Conservation (phyloP, 30 jellyfish, hydroid and myxozoan species). For the Pelagia noctiluca region DNA sequence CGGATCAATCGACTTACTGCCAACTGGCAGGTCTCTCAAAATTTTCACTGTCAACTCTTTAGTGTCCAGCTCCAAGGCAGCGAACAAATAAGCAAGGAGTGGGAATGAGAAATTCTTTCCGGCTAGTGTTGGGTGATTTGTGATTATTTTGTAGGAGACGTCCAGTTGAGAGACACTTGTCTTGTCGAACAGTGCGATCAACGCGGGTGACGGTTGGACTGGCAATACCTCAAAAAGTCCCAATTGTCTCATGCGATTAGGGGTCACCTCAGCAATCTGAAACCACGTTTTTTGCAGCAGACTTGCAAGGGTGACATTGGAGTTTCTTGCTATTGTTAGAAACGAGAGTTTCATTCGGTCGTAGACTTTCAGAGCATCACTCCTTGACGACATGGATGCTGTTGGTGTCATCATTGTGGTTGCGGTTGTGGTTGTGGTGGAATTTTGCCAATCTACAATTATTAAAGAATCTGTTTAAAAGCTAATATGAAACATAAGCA, state of each 20-base stretch:
- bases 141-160: neutral
- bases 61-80: neutral
- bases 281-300: neutral
- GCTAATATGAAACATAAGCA: too few species aligned
- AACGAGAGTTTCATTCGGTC: too few species aligned
- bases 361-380: too few species aligned
- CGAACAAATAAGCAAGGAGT: neutral
- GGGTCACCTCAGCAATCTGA: neutral
- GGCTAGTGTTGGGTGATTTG: neutral
- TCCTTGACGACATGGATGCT: too few species aligned
- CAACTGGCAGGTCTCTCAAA: neutral
- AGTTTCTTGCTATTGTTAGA: too few species aligned
- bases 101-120: neutral
- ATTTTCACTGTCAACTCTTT: neutral
- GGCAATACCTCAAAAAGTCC: slow-evolving; percentile 7
- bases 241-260: neutral
- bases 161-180: neutral
- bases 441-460: too few species aligned
- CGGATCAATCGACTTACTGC: neutral
- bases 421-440: too few species aligned
- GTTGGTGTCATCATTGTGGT: too few species aligned
- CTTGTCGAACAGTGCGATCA: neutral
- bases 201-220: neutral
- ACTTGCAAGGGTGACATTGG: too few species aligned
- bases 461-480: too few species aligned